Evolutionary conservation across 2,888 invertebrate genomes (phyloP), one percentile per base, ranked within the genome.

Genomic region (Allophyes oxyacanthae): DNA sequence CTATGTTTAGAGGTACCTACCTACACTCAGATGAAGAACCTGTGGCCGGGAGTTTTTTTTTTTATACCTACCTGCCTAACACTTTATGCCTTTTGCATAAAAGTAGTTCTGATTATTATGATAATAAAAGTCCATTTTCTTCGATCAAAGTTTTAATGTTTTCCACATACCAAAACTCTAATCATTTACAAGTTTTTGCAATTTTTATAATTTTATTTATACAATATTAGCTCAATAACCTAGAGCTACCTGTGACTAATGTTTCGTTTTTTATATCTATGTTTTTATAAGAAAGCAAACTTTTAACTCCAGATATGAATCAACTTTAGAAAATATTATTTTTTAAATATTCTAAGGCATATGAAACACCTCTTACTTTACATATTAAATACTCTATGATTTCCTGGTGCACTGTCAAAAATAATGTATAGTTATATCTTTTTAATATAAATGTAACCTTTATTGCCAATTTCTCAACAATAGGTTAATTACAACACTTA

Each of bases 161-260:
- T 36, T 72, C 71, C 77, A 85, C 83, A 88, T 75, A 84, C 76
- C 74, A 84, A 83, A 88, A 90, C 91, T 86, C 79, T 71, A 89
- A 91, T 81, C 89, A 77, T 89, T 88, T 87, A 83, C 77, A 84
- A 75, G 34, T 85, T 91, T 92, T 92, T 90, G 79, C 87, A 87
- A 88, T 91, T 92, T 92, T 93, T 91, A 87, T 88, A 77, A 78
- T 86, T 88, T 89, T 91, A 87, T 88, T 75, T 87, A 88, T 91
- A 91, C 88, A 92, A 84, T 88, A 83, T 85, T 85, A 87, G 88
- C 93, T 89, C 91, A 67, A 76, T 83, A 78, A 79, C 80, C 84
- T 89, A 85, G 89, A 92, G 92, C 90, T 81, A 83, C 78, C 81
- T 79, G 86, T 90, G 90, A 92, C 93, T 91, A 91, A 88, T 75